A percentile compares a stretch with the other conserved stretches of the same genome.
Evolutionary conservation across 2,113 vertebrate genomes (phyloP).

Genomic region (Lepisosteus oculatus): DNA sequence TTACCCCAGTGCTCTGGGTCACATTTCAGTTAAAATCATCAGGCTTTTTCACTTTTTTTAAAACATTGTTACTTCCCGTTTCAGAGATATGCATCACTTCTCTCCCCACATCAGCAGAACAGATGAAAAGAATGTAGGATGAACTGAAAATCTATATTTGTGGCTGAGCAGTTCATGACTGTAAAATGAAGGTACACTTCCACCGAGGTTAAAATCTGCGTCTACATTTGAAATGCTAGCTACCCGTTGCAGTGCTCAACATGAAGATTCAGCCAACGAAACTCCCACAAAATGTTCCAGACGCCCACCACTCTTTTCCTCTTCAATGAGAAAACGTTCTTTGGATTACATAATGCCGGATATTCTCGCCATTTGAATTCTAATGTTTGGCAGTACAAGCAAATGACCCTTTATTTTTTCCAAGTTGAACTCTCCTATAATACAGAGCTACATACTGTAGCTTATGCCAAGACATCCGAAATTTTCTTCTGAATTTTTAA

Average conservation of each 20-base stretch:
- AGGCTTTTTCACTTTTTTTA: too few relatives aligned
- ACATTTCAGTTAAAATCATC: too few relatives aligned
- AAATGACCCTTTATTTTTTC: neutral
- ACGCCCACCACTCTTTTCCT: slow-evolving; percentile 49
- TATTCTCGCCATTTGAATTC: slow-evolving; percentile 29
- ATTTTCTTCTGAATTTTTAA: too few relatives aligned
- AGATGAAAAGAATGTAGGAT: too few relatives aligned
- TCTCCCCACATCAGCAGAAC: too few relatives aligned
- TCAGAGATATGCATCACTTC: too few relatives aligned
- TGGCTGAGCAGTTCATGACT: slow-evolving; percentile 11
- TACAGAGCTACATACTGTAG: neutral
- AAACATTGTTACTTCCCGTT: too few relatives aligned
- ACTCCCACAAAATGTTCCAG: slow-evolving; percentile 46
- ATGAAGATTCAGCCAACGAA: slow-evolving; percentile 39
- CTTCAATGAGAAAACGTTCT: slow-evolving; percentile 34
- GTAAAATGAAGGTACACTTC: slow-evolving; percentile 22
- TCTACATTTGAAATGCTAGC: slow-evolving; percentile 32
- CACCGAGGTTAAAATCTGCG: slow-evolving; percentile 25
- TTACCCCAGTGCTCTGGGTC: too few relatives aligned
- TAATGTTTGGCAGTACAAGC: slow-evolving; percentile 1
- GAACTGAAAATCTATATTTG: too few relatives aligned
- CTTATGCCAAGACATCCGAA: neutral
- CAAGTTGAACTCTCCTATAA: neutral
- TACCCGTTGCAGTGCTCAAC: slow-evolving; percentile 35
- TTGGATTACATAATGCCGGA: slow-evolving; percentile 48